These are phyloP conservation scores for Oligia latruncula DNA, from an alignment of 2,888 invertebrate species.

Conservation along the genomic window DNA sequence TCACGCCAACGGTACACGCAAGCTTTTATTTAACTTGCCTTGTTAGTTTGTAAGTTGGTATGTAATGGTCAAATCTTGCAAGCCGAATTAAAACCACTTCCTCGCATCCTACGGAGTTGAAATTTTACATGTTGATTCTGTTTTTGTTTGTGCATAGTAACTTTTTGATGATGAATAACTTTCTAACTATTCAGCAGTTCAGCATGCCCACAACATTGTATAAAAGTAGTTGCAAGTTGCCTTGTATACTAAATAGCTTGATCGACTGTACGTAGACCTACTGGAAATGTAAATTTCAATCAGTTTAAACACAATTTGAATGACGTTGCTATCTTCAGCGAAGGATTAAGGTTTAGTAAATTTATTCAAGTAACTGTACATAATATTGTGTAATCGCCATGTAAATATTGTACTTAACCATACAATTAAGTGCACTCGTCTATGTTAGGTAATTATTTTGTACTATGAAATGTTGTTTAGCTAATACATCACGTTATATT, in stretches of 20 bases:
- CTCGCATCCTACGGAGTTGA: not conserved
- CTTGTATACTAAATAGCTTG: not conserved
- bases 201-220: not conserved
- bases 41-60: not conserved
- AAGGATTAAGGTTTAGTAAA: constrained; percentile 45
- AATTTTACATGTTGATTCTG: not conserved
- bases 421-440: constrained; percentile 63
- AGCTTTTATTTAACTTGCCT: not conserved
- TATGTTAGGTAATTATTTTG: constrained; percentile 57
- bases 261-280: not conserved
- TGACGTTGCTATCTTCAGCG: constrained; percentile 13
- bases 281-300: constrained; percentile 5
- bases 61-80: not conserved
- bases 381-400: constrained; percentile 63
- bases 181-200: not conserved
- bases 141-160: not conserved
- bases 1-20: not conserved
- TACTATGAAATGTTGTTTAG: constrained; percentile 77
- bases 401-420: constrained; percentile 74
- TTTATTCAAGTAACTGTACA: constrained; percentile 59
- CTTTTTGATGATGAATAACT: not conserved
- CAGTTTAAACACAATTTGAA: not conserved
- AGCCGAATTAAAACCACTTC: not conserved
- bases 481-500: constrained; percentile 43
- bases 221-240: not conserved